Evolutionary conservation across 2,888 invertebrate genomes (phyloP), one percentile per base, ranked within the genome.

Genomic region (Macaria liturata): DNA sequence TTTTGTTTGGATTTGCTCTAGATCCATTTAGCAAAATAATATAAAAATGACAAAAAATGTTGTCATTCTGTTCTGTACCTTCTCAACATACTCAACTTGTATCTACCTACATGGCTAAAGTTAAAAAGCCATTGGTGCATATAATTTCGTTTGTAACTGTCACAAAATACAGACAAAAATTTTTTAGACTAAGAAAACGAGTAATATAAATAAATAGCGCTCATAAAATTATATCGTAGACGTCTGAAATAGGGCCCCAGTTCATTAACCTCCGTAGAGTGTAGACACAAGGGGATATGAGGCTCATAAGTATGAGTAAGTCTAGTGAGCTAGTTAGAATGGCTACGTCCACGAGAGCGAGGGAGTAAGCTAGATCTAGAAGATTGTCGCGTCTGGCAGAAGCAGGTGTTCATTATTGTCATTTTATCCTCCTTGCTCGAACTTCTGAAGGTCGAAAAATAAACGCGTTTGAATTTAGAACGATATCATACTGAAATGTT

Each of bases 361-460:
- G 83, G 82, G 59, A 64, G 68, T 64, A 53, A 61, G 66, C 68
- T 62, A 40, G 45, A 64, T 67, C 80, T 78, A 81, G 79, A 77
- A 75, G 83, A 89, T 86, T 87, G 80, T 86, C 87, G 81, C 79
- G 63, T 65, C 76, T 83, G 81, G 70, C 79, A 79, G 88, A 78
- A 84, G 83, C 91, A 90, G 91, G 89, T 91, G 91, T 74, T 71
- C 72, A 83, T 84, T 78, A 90, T 87, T 85, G 81, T 75, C 76
- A 72, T 83, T n/a, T 83, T 77, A 80, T 79, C 76, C 76, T 77
- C 69, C 80, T 56, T 74, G 81, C 81, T 83, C 85, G 81, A 87
- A 88, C 85, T 88, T 85, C 86, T 85, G 85, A 91, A 91, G 89
- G 91, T 90, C 85, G 81, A 88, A 86, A 89, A 88, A 81, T 80